Evolutionary conservation across 2,888 invertebrate species (phyloP), one percentile per base, ranked within the genome.

Genomic region (Anticlea derivata): DNA sequence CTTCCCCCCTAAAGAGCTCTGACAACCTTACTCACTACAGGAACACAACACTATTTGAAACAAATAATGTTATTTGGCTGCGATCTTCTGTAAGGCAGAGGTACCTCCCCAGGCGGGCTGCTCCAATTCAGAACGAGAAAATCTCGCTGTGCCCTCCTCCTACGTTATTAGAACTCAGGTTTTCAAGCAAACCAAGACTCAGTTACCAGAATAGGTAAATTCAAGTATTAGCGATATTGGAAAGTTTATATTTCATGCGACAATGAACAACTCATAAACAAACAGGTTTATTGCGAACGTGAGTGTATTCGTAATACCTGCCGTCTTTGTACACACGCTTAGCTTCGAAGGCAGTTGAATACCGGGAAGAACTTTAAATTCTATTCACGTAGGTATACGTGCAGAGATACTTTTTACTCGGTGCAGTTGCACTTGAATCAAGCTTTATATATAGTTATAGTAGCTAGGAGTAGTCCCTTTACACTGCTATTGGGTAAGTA

Each of bases 261-360:
- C 50, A 54, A 50, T 54, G 47, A 50, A 55, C 56, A 57, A 50
- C 57, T 57, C 50, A 47, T 51, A 60, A 53, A 51, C 51, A 50
- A 46, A 50, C 50, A 52, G 34, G 46, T 56, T 54, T 58, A 48
- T 58, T 56, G 49, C 47, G 35, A 55, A 44, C 49, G 55, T 43
- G 34, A 38, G 37, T 48, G 43, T 54, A 51, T 53, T 60, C 47
- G 51, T 52, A 54, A 56, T 52, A 46, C 13, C 8, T 27, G 2
- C 11, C 11, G 12, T 31, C 26, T 10, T 10, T 37, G 7, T 23
- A 44, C 12, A 4, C 10, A 27, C 20, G 7, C 22, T n/a, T 10
- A 33, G 23, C 24, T 50, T 23, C 10, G 27, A 12, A 40, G 17
- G 10, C 24, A 29, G 22, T 17, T 45, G 31, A 45, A 45, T 49